These are phyloP conservation scores for Pangasius mekongensis DNA, from an alignment of 2,797 vertebrate species.

Conservation along the genomic window DNA sequence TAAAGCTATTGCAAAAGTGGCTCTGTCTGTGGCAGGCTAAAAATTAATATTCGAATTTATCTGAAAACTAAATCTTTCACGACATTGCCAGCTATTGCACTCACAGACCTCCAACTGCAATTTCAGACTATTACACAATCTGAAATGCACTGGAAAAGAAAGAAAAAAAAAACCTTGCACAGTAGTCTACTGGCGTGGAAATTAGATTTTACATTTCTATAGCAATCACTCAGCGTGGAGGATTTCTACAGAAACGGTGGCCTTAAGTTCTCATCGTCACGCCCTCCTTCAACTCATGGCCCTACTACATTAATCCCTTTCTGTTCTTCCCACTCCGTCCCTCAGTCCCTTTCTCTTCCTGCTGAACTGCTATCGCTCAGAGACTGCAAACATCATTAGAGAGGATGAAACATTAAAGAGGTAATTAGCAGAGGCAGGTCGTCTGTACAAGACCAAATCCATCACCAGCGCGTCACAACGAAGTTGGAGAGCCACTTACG, in stretches of 20 bases:
- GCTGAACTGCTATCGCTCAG: conserved; percentile 59
- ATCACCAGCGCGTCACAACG: conserved; percentile 38
- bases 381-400: conserved; percentile 68
- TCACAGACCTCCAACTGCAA: background rate
- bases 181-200: background rate
- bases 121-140: background rate
- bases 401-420: conserved; percentile 68
- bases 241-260: conserved; percentile 12
- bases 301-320: conserved; percentile 23
- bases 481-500: conserved; percentile 58
- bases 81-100: background rate
- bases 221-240: conserved; percentile 2
- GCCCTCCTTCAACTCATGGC: background rate
- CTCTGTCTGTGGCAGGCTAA: background rate
- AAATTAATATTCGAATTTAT: background rate
- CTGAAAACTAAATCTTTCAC: background rate
- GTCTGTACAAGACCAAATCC: conserved; percentile 53
- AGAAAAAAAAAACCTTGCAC: background rate
- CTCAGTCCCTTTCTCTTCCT: conserved; percentile 20
- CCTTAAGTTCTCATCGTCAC: conserved; percentile 11
- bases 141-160: background rate
- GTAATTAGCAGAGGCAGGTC: conserved; percentile 69
- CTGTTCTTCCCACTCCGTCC: background rate
- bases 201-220: background rate
- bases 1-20: background rate